phyloP scores from a whole-genome alignment of 1,140 invertebrate species.

The Zelostemma sp. region DNA sequence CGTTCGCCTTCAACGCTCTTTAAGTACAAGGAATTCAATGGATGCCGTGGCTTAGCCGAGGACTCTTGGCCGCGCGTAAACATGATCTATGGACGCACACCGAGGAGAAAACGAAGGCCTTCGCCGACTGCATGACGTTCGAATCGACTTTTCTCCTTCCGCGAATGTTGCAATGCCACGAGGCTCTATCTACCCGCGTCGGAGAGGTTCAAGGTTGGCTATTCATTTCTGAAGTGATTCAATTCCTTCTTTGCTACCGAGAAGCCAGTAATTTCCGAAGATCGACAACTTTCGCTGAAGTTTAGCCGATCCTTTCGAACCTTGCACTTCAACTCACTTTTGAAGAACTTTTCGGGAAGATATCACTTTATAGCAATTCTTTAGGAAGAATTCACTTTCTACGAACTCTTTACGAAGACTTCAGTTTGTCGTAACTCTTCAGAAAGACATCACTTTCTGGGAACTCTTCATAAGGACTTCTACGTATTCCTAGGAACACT shows the following conservation, averaged over 20 bases:
- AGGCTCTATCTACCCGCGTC: conserved; percentile 25
- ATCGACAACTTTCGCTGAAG: no score
- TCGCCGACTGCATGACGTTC: conserved; percentile 24
- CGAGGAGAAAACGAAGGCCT: conserved; percentile 9
- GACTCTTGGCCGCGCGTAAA: conserved; percentile 23
- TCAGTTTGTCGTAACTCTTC: no score
- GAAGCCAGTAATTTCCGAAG: no score
- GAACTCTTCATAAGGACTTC: no score
- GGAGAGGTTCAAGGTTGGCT: conserved; percentile 23
- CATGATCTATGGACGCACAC: conserved; percentile 17
- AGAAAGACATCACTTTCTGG: no score
- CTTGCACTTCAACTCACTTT: no score
- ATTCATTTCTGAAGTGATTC: conserved; percentile 14
- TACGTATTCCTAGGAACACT: no score
- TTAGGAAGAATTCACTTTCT: no score
- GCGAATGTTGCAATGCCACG: conserved; percentile 31
- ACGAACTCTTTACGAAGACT: no score
- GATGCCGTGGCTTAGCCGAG: conserved; percentile 11
- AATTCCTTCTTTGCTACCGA: conserved; percentile 9
- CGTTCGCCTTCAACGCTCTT: conserved; percentile 27
- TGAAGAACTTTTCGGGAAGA: no score
- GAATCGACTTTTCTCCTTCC: conserved; percentile 30
- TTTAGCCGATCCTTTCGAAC: no score
- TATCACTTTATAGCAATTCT: no score
- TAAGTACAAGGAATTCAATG: conserved; percentile 31